Base-by-base conservation (phyloP, 1,140 invertebrate species). In the Nilaparvata lugens region DNA sequence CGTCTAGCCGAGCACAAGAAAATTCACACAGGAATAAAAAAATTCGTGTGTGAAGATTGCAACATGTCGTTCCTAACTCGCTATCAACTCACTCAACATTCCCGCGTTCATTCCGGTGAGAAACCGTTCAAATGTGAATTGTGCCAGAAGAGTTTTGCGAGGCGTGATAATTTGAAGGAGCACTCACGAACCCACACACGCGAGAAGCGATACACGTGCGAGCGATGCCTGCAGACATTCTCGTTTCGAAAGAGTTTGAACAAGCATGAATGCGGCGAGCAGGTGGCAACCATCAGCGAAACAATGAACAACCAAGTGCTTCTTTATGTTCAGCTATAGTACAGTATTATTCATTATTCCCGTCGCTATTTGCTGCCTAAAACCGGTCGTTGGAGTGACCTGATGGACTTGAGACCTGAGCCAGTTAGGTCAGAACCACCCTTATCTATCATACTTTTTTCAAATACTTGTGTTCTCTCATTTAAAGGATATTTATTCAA, bases 11-110 rank as follows among this genome's bases (percentile, higher is more conserved):
- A 43, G 18, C 63, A 64, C 51, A 52, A 62, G 52, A 53, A 31
- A 14, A 56, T 43, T 6, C 81, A 83, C 66, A 80, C 79, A n/a
- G 80, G 79, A 2, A 77, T 80, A 60, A 79, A 78, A 67, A 80
- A 79, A 0, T 80, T 77, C 60, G 76, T 76, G 66, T 80, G 79
- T 65, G 71, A 74, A 64, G 76, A 75, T 59, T 81, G 80, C 62
- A 61, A 69, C 51, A 70, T 79, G 54, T 64, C 65, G 4, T 68
- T 68, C 59, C 53, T 61, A 2, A 38, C 59, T n/a, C 52, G 60
- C 9, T 63, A 48, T 42, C 56, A 63, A 24, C 53, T 68, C n/a
- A 66, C 64, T 9, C 38, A 60, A n/a, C 66, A 68, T 53, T 48
- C 67, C 43, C 62, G 67, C 24, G 67, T 70, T 25, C 74, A 76